Percentiles rank a stretch among this genome's conserved stretches.
These are phyloP conservation scores for Nasonovia ribisnigri DNA, from an alignment of 2,888 invertebrate genomes.

Conservation along the genomic window DNA sequence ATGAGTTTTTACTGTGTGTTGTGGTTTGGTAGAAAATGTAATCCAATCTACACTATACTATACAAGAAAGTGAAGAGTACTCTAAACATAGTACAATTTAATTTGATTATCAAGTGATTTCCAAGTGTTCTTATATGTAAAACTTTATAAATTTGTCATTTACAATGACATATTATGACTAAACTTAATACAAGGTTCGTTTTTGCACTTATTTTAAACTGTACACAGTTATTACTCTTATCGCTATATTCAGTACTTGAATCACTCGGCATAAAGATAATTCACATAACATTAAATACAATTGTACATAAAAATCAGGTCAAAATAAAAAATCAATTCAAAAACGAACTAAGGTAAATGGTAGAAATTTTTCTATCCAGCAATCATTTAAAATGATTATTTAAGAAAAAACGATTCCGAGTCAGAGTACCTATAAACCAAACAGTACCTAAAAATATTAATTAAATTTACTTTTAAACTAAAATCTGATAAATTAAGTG, in stretches of 20 bases:
- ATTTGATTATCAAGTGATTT: slow-evolving; percentile 38
- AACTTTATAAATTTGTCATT: slow-evolving; percentile 23
- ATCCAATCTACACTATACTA: slow-evolving; percentile 13
- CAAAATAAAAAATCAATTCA: not conserved
- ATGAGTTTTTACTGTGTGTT: not conserved
- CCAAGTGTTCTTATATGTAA: slow-evolving; percentile 30
- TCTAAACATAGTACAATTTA: not conserved
- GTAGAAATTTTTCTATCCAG: not conserved
- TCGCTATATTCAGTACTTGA: not conserved
- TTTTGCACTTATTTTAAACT: not conserved
- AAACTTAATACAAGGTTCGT: not conserved
- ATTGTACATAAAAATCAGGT: not conserved
- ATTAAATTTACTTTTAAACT: too few species aligned
- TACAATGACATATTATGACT: not conserved
- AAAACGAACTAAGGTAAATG: not conserved
- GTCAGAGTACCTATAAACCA: too few species aligned
- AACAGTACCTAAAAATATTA: too few species aligned
- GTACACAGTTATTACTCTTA: not conserved
- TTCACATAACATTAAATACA: not conserved
- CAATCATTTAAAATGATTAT: not conserved
- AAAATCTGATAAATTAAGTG: too few species aligned
- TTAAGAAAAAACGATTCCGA: not conserved
- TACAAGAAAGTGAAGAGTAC: not conserved
- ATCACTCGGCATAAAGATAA: not conserved
- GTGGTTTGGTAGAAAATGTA: slow-evolving; percentile 3